Evolutionary conservation across 2,797 vertebrate species (phyloP).

Genomic region (Salarias fasciatus): DNA sequence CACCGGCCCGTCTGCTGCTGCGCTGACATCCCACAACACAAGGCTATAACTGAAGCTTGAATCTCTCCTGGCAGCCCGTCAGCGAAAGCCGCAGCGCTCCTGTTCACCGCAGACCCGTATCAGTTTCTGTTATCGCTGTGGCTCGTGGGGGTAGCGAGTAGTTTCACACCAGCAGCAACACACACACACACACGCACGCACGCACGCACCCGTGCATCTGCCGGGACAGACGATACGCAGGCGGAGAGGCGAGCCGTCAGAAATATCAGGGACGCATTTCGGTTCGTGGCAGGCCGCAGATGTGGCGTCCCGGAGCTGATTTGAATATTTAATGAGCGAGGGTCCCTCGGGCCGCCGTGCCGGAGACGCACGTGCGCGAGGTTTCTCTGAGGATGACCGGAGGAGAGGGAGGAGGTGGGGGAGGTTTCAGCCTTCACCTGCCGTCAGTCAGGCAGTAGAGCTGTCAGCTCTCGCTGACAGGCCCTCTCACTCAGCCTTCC

Average conservation of each 20-base stretch:
- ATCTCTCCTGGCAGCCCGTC: constrained; percentile 13
- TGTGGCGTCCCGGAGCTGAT: constrained; percentile 15
- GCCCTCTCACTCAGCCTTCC: constrained; percentile 25
- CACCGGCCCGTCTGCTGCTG: too few species aligned
- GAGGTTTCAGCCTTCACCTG: constrained; percentile 62
- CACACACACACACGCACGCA: constrained; percentile 7
- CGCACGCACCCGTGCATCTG: constrained; percentile 10
- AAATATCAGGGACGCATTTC: background rate
- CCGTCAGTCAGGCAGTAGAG: constrained; percentile 58
- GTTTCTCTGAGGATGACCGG: constrained; percentile 9
- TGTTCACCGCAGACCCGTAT: constrained; percentile 2
- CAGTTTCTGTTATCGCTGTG: background rate
- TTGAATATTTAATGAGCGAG: background rate
- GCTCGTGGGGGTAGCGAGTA: background rate
- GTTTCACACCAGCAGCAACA: constrained; percentile 2
- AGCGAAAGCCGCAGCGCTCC: background rate
- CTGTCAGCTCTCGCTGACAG: constrained; percentile 58
- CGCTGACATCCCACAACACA: too few species aligned
- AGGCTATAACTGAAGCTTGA: constrained; percentile 3
- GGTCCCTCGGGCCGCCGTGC: constrained; percentile 3
- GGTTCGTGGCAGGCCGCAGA: background rate
- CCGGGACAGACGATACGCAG: constrained; percentile 15
- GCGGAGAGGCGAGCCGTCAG: constrained; percentile 2
- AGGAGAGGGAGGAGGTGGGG: too few species aligned
- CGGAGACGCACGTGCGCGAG: background rate